Evolutionary conservation across 2,113 vertebrate genomes (phyloP).

Genomic region (Mohoua ochrocephala): DNA sequence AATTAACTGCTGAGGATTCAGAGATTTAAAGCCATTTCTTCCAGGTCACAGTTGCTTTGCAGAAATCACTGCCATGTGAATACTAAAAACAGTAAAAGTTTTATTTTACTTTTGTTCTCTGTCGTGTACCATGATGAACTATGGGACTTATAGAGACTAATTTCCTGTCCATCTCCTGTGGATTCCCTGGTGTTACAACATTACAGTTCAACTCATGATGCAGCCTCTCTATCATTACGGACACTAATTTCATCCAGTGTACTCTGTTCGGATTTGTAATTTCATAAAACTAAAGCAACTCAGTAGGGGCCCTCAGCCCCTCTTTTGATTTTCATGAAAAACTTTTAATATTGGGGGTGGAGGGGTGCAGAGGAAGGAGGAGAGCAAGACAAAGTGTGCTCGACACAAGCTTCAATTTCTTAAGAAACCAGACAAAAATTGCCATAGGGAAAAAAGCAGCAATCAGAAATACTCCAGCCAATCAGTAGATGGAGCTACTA

Average conservation of each 20-base stretch:
- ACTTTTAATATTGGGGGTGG: background rate
- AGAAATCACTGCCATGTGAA: background rate
- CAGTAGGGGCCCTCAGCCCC: background rate
- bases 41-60: background rate
- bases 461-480: background rate
- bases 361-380: background rate
- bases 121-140: background rate
- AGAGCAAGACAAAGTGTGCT: background rate
- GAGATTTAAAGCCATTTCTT: background rate
- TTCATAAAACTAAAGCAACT: background rate
- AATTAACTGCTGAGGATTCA: background rate
- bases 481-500: conserved; percentile 44
- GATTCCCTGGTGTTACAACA: background rate
- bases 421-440: background rate
- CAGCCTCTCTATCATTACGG: background rate
- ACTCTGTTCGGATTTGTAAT: background rate
- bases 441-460: background rate
- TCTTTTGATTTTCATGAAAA: background rate
- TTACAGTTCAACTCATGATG: background rate
- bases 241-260: background rate
- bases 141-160: background rate
- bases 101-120: background rate
- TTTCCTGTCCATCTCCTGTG: background rate
- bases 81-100: background rate
- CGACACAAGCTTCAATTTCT: background rate